Evolutionary conservation across 2,888 invertebrate species (phyloP).

Genomic region (Trichogramma dendrolimi): DNA sequence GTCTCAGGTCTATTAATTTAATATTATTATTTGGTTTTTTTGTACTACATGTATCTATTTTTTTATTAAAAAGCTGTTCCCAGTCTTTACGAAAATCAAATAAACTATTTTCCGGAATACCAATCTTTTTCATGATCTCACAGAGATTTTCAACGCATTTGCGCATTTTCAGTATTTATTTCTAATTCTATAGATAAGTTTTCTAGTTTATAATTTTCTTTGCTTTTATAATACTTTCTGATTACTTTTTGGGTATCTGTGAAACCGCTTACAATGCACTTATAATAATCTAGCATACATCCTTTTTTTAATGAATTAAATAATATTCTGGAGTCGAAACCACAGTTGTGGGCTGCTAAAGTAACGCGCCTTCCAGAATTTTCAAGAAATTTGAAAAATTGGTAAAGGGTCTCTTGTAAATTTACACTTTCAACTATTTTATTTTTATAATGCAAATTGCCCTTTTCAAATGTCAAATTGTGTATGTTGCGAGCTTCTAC

Average conservation of each 20-base stretch:
- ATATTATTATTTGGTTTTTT: no score
- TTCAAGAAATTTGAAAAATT: neutral
- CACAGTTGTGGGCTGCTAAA: constrained; percentile 18
- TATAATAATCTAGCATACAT: constrained; percentile 6
- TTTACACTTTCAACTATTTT: neutral
- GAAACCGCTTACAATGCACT: constrained; percentile 16
- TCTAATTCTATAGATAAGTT: neutral
- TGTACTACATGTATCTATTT: no score
- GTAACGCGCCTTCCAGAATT: constrained; percentile 9
- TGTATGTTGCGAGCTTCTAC: no score
- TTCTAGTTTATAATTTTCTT: constrained; percentile 3
- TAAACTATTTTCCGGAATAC: neutral
- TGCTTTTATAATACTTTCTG: constrained; percentile 3
- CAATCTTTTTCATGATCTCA: neutral
- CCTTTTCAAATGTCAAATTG: no score
- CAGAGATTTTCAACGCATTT: constrained; percentile 6
- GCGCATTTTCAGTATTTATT: neutral
- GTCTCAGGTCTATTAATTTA: no score
- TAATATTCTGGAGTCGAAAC: constrained; percentile 16
- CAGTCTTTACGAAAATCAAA: no score
- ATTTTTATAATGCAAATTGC: no score
- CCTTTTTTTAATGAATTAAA: constrained; percentile 9
- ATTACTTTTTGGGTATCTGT: constrained; percentile 12
- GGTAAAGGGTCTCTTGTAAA: constrained; percentile 1
- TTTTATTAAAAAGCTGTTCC: no score